Conservation (phyloP, 2,797 vertebrate species). For the Acrossocheilus wenchowensis region DNA sequence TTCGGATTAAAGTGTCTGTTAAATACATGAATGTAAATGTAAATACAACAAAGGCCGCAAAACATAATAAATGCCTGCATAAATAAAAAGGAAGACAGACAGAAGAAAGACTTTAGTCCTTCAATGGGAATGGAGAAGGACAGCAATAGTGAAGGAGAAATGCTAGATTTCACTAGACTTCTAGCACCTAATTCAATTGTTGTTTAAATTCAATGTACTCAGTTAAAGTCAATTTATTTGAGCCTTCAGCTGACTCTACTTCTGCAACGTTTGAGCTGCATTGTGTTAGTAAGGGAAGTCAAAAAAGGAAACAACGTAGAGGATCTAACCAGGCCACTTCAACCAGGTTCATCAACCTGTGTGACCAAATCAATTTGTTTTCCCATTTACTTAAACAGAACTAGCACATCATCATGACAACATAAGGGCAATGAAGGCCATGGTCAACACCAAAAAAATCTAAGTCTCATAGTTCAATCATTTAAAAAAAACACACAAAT, state of each 20-base stretch:
- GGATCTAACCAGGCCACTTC: neutral
- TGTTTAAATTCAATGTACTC: conserved; percentile 38
- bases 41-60: neutral
- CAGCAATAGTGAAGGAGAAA: neutral
- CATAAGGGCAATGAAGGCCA: neutral
- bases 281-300: conserved; percentile 19
- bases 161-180: neutral
- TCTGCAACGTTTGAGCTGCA: neutral
- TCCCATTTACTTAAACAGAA: conserved; percentile 43
- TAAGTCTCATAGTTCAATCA: neutral
- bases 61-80: neutral
- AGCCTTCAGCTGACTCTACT: conserved; percentile 24
- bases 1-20: neutral
- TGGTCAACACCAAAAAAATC: neutral
- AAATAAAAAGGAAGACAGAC: neutral
- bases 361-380: conserved; percentile 43
- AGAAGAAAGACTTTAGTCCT: neutral
- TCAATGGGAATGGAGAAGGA: neutral
- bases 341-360: conserved; percentile 15
- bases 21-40: neutral
- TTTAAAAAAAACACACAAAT: neutral
- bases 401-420: neutral
- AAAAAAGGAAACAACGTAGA: neutral
- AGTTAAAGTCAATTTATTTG: conserved; percentile 6
- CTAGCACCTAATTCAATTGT: conserved; percentile 25